Base-by-base conservation (phyloP, 2,113 vertebrate genomes). In the Erinaceus europaeus region DNA sequence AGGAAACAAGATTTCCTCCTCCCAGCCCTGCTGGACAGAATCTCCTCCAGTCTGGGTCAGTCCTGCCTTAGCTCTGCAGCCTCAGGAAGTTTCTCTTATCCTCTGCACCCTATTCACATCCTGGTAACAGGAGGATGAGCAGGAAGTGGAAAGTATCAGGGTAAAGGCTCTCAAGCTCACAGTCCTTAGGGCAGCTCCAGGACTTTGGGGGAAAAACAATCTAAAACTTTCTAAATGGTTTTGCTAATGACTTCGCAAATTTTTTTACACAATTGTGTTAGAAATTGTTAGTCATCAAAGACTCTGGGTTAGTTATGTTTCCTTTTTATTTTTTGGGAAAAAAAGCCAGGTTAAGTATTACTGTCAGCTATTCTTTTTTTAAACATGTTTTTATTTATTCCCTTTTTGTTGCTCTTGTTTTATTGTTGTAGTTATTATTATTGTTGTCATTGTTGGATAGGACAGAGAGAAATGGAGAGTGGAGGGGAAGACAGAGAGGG, bases 1-100 rank as follows among this genome's bases (percentile, higher is more conserved):
- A 97, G 96, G 97, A 98, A 97, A 74, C 80, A 82, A 97, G 94
- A 93, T 93, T 97, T 97, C 97, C 94, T 97, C 82, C 95, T 96
- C 86, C 86, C 25, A 0, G 48, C 61, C 67, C 84, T 72, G 75
- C 93, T 94, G 95, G 94, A 95, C 77, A 88, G 80, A 77, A 74
- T 40, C 81, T 94, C 76, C 81, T 90, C 87, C 77, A 34, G 89
- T 29, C 1, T 3, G 38, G 86, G 86, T 48, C 75, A 62, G 75
- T 68, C 46, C 0, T 1, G 91, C 42, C 82, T 92, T 27, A 32
- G 85, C 92, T 87, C 40, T 50, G 86, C 23, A 1, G 80, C 79
- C 2, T 84, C 93, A 95, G 96, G 96, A 96, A 97, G 90, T 0
- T 0, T 91, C 93, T 65, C 88, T 95, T 77, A 59, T 95, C 87